Conservation (phyloP, 2,113 vertebrate genomes). For the Ptyas mucosa region DNA sequence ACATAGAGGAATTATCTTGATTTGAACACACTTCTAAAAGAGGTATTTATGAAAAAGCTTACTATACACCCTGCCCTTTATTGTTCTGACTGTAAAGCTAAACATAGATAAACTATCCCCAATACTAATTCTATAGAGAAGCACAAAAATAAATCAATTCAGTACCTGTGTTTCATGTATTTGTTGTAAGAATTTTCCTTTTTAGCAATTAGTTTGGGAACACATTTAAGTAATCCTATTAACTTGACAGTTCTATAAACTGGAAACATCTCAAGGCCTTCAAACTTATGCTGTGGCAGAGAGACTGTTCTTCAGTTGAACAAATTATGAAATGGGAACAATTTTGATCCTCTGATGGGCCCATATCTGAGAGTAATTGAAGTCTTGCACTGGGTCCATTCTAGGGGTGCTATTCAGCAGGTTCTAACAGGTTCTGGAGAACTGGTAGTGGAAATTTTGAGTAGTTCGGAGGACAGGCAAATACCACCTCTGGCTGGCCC, state of each 20-base stretch:
- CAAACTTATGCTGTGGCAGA: background rate
- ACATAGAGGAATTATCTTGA: background rate
- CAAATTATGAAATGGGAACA: background rate
- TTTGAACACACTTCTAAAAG: background rate
- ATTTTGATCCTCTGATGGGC: background rate
- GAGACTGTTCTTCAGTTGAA: background rate
- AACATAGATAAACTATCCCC: background rate
- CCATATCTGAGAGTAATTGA: background rate
- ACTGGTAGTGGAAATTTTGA: too few relatives aligned
- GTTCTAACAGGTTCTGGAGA: too few relatives aligned
- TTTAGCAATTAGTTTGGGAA: background rate
- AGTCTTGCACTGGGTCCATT: background rate
- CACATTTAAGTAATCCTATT: background rate
- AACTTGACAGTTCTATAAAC: background rate
- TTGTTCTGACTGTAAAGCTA: background rate
- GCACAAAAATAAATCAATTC: background rate
- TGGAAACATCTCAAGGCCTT: background rate
- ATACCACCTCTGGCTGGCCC: too few relatives aligned
- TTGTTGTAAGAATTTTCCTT: background rate
- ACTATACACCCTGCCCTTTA: background rate
- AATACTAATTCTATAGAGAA: background rate
- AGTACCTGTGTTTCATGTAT: background rate
- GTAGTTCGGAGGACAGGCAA: too few relatives aligned
- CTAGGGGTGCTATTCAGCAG: background rate
- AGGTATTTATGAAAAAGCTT: background rate